Evolutionary conservation across 2,797 vertebrate genomes (phyloP), one percentile per base, ranked within the genome.

Genomic region (Micrastur ruficollis): DNA sequence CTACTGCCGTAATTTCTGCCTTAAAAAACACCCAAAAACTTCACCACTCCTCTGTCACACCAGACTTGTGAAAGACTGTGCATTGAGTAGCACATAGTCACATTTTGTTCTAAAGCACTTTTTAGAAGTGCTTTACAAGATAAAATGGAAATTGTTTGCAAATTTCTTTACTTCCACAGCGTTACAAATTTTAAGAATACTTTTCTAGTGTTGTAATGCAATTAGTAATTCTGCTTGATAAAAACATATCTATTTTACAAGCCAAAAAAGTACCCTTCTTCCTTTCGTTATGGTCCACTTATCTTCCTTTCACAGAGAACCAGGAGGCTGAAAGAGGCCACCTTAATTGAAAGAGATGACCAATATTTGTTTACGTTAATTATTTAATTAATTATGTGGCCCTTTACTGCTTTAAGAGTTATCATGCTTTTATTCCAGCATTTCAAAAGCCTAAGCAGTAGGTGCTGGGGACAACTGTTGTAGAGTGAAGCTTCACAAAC

Each of bases 401-500:
- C 59, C 85, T 97, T 90, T 91, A 52, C 67, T 96, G 81, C 55
- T 92, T 63, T 75, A 90, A 94, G 90, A 93, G 53, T 85, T 58
- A 65, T 86, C 32, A 17, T 84, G 42, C 31, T 96, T 96, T 74
- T 75, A 31, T 81, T 94, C 19, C 63, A 89, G 47, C 76, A 58
- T 83, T 53, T 93, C 62, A 62, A 61, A 94, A 83, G 56, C 89
- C 86, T 72, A 56, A 72, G 42, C 86, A 13, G 36, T 83, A 72
- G 36, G 14, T 95, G 81, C 83, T 85, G 78, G 81, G 53, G 47
- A 80, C 56, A 85, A 17, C 22, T 55, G 34, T 67, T 44, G 44
- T 32, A 56, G 56, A 46, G 11, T 38, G 72, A 65, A 85, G 50
- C 38, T 83, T 80, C 52, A 59, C 27, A 52, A 17, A 50, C 59